phyloP scores from a whole-genome alignment of 2,888 invertebrate genomes.

The Scelioninae gen. 2 region DNA sequence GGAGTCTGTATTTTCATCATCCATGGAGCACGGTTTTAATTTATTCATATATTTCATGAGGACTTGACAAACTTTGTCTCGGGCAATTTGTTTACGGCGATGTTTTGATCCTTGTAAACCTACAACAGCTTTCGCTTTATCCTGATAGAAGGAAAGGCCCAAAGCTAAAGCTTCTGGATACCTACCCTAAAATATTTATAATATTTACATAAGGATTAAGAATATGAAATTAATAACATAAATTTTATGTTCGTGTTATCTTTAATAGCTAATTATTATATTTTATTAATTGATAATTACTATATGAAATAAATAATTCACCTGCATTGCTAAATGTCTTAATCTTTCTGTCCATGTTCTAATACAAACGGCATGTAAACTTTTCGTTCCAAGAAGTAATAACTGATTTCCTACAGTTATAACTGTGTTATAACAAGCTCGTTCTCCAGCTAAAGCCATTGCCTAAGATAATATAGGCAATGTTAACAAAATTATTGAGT shows the following conservation, averaged over 20 bases:
- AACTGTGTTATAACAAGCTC: constrained; percentile 86
- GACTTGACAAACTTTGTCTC: constrained; percentile 74
- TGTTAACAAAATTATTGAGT: neutral
- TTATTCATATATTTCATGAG: constrained; percentile 73
- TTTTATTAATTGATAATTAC: too few species aligned
- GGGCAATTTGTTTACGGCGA: constrained; percentile 74
- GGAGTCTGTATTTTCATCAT: constrained; percentile 63
- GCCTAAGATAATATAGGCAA: constrained; percentile 74
- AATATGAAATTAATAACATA: too few species aligned
- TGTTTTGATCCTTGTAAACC: constrained; percentile 77
- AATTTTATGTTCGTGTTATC: too few species aligned
- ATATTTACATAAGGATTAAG: too few species aligned
- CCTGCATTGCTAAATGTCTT: constrained; percentile 78
- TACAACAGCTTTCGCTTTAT: constrained; percentile 79
- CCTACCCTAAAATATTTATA: too few species aligned
- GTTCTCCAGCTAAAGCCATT: constrained; percentile 84
- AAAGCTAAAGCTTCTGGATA: constrained; percentile 79
- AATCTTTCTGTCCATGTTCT: constrained; percentile 83
- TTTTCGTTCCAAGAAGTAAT: constrained; percentile 82
- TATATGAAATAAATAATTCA: constrained; percentile 73
- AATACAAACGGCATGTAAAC: constrained; percentile 77
- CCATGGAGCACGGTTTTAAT: constrained; percentile 63
- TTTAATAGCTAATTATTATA: too few species aligned
- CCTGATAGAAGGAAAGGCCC: constrained; percentile 80
- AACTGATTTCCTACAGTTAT: constrained; percentile 82